These are phyloP conservation scores for Tragelaphus scriptus DNA, from an alignment of 2,113 vertebrate genomes.

Conservation along the genomic window DNA sequence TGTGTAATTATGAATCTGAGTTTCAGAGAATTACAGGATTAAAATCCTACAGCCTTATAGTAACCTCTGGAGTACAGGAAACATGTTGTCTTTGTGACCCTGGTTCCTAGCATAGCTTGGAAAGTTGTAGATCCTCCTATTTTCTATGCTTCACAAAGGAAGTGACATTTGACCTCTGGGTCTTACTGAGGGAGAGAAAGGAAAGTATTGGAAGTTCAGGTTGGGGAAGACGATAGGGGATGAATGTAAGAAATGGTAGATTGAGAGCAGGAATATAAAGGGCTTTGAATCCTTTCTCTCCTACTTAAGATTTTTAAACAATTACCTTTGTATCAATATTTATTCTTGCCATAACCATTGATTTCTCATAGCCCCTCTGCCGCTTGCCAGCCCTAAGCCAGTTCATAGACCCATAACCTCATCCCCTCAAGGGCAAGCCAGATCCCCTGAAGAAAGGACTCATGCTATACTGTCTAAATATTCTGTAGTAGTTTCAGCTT, in stretches of 20 bases:
- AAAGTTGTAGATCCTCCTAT: not conserved
- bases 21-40: not conserved
- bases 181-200: not conserved
- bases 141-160: not conserved
- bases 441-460: not conserved
- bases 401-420: not conserved
- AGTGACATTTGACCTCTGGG: not conserved
- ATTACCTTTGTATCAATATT: not conserved
- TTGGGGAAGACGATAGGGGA: not conserved
- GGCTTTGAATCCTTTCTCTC: not conserved
- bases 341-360: not conserved
- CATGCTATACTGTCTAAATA: not conserved
- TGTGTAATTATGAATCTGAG: not conserved
- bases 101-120: not conserved
- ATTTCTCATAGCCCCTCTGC: not conserved
- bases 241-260: not conserved
- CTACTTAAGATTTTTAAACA: not conserved
- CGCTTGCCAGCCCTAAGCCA: not conserved
- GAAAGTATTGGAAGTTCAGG: not conserved
- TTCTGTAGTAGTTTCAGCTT: not conserved
- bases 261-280: not conserved
- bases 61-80: not conserved
- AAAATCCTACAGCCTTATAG: not conserved
- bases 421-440: not conserved
- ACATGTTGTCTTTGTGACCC: not conserved